These are phyloP conservation scores for Caenorhabditis inopinata DNA, from an alignment of 1,140 invertebrate species.

Conservation along the genomic window DNA sequence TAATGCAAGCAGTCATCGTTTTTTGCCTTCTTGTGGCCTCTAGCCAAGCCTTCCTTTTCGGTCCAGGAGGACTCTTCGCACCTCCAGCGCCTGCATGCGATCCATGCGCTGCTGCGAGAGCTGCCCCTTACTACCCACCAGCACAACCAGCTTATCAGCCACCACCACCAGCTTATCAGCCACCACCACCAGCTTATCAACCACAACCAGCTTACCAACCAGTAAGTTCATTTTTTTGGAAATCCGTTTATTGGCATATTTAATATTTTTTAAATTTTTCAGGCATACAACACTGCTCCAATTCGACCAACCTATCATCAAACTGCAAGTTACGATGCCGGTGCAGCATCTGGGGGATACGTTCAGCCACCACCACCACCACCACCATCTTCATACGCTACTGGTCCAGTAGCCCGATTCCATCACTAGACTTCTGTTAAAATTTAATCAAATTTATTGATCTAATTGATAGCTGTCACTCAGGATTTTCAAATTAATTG, in stretches of 20 bases:
- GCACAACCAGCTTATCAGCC: not conserved
- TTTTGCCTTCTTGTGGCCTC: not conserved
- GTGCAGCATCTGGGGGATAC: not conserved
- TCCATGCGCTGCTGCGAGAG: conserved; percentile 26
- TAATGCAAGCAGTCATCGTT: conserved; percentile 6
- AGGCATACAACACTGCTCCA: conserved; percentile 10
- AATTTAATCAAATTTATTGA: not conserved
- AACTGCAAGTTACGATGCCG: conserved; percentile 2
- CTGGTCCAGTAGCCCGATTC: not conserved
- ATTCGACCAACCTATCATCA: not conserved
- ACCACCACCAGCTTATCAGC: conserved; percentile 10
- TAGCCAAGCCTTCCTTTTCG: conserved; percentile 35
- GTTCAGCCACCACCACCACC: conserved; percentile 5
- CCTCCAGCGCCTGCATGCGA: conserved; percentile 5
- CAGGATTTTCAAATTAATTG: too few relatives aligned
- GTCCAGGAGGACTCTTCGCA: conserved; percentile 27
- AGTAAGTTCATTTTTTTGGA: too few relatives aligned
- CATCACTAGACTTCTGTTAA: not conserved
- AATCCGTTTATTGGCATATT: too few relatives aligned
- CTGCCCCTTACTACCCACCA: conserved; percentile 22
- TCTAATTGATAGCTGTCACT: not conserved
- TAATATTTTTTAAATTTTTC: too few relatives aligned
- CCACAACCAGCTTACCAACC: not conserved
- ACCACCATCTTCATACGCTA: conserved; percentile 21
- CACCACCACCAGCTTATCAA: not conserved